Percentiles rank a stretch among this genome's conserved stretches.
Conservation (phyloP, 2,888 invertebrate genomes). For the Drosophila mayaguana region DNA sequence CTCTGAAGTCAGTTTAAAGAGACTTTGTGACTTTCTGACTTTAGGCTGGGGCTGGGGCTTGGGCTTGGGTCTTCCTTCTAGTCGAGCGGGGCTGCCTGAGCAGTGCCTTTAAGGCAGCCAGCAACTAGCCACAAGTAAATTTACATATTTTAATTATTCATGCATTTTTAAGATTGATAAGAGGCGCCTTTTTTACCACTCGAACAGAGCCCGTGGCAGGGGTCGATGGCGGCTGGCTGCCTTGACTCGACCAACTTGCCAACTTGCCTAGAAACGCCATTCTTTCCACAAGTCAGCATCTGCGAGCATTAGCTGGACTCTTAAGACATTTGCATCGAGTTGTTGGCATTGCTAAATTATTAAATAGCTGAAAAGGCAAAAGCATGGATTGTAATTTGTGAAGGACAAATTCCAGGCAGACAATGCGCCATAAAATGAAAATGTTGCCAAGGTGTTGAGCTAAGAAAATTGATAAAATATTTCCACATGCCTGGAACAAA, state of each 20-base stretch:
- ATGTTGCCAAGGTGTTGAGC: neutral
- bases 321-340: constrained; percentile 42
- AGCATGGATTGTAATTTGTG: constrained; percentile 19
- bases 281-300: constrained; percentile 41
- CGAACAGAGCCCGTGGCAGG: constrained; percentile 11
- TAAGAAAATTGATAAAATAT: neutral
- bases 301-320: constrained; percentile 32
- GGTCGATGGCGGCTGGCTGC: constrained; percentile 22
- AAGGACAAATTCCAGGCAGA: neutral
- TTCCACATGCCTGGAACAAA: neutral
- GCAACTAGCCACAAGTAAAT: constrained; percentile 71
- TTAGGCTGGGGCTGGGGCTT: constrained; percentile 10
- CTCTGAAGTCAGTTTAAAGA: constrained; percentile 35
- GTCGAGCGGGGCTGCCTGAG: neutral
- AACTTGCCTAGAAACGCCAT: constrained; percentile 19
- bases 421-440: neutral
- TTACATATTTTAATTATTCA: constrained; percentile 77
- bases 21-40: constrained; percentile 66
- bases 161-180: constrained; percentile 81
- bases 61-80: neutral
- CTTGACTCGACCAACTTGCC: neutral
- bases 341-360: constrained; percentile 53
- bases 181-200: constrained; percentile 45
- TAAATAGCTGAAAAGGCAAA: constrained; percentile 39
- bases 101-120: constrained; percentile 46